Evolutionary conservation across 2,797 vertebrate genomes (phyloP).

Genomic region (Sus cebifrons): DNA sequence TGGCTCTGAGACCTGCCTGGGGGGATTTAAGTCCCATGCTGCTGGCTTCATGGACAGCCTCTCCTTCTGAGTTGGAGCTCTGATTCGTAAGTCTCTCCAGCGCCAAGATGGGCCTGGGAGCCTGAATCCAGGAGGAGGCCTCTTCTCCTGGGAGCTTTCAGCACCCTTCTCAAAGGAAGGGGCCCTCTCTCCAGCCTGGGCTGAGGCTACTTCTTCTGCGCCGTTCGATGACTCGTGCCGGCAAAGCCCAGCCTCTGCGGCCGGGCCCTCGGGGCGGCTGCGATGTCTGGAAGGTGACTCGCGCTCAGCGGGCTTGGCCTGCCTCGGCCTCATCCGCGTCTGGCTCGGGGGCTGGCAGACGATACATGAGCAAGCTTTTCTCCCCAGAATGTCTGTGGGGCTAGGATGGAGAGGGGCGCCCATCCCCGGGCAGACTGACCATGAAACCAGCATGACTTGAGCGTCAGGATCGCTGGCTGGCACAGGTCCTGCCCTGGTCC

Average conservation of each 20-base stretch:
- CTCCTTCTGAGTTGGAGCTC: background rate
- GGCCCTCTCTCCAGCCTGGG: background rate
- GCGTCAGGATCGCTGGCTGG: background rate
- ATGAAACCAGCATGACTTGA: background rate
- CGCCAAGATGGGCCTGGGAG: background rate
- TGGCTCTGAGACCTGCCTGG: background rate
- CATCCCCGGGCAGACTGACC: background rate
- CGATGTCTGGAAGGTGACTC: background rate
- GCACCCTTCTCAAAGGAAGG: background rate
- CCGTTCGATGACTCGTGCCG: background rate
- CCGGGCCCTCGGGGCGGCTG: background rate
- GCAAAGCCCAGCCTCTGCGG: background rate
- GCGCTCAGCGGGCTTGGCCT: no score
- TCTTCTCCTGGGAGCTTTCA: background rate
- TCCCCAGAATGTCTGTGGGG: background rate
- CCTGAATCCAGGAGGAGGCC: background rate
- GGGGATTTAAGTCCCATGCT: background rate
- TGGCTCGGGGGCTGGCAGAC: background rate
- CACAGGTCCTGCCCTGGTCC: background rate
- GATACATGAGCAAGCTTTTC: background rate
- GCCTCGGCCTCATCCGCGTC: background rate
- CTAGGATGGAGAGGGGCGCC: background rate
- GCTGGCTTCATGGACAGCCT: background rate
- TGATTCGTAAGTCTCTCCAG: background rate
- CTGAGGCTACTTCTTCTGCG: background rate